Evolutionary conservation across 2,888 invertebrate species (phyloP).

Genomic region (Listrodromus nycthemerus): DNA sequence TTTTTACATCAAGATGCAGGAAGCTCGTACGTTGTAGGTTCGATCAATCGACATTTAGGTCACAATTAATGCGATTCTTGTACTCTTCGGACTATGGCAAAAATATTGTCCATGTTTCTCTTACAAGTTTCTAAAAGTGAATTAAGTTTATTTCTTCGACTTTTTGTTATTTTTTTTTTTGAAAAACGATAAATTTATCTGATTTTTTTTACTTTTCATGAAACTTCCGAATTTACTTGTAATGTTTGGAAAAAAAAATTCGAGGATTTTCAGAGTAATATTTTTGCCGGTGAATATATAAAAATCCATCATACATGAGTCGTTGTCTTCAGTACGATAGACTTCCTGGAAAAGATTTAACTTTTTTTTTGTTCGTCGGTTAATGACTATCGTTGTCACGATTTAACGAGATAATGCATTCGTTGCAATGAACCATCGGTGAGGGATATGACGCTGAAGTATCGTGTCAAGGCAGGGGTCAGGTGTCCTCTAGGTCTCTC

Average conservation of each 20-base stretch:
- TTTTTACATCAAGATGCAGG: no score
- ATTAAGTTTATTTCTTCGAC: no score
- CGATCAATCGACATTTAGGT: neutral
- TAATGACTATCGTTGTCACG: constrained; percentile 40
- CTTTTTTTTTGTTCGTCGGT: neutral
- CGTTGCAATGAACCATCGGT: constrained; percentile 24
- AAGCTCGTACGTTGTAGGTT: no score
- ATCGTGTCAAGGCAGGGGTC: constrained; percentile 53
- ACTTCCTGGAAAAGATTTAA: neutral
- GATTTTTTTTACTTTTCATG: no score
- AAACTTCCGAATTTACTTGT: no score
- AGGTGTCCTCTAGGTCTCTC: constrained; percentile 35
- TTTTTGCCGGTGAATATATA: neutral
- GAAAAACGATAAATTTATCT: no score
- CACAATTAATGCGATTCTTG: neutral
- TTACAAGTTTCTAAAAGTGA: no score
- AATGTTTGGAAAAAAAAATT: no score
- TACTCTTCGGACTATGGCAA: neutral
- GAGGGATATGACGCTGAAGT: neutral
- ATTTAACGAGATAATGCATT: constrained; percentile 41
- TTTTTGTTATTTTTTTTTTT: no score
- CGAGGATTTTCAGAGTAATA: neutral
- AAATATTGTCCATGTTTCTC: no score
- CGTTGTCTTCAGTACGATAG: neutral
- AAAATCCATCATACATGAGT: neutral